These are phyloP conservation scores for Phaetusa simplex DNA, from an alignment of 2,113 vertebrate genomes.

Conservation along the genomic window DNA sequence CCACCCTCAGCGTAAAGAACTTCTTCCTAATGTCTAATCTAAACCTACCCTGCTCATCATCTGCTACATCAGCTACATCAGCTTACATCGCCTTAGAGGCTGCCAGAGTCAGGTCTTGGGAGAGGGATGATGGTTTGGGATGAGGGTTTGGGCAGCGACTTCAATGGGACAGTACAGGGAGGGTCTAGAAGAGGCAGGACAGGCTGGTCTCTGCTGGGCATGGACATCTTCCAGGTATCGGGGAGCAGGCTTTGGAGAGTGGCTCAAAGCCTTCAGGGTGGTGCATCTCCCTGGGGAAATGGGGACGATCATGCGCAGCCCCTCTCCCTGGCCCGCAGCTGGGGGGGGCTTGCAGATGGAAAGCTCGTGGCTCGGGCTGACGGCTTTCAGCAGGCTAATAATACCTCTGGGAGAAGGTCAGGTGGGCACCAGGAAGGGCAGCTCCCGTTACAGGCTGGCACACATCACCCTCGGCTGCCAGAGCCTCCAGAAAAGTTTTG, in stretches of 20 bases:
- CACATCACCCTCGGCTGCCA: background rate
- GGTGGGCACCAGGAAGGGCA: conserved; percentile 4
- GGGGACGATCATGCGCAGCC: background rate
- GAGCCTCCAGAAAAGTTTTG: background rate
- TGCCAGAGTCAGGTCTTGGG: background rate
- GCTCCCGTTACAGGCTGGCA: background rate
- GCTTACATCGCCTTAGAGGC: fast-evolving
- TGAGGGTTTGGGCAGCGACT: background rate
- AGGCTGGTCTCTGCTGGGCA: background rate
- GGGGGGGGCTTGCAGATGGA: background rate
- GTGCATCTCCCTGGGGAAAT: background rate
- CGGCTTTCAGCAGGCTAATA: background rate
- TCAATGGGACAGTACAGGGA: too few relatives aligned
- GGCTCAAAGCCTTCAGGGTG: background rate
- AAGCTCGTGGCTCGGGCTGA: background rate
- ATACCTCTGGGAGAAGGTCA: conserved; percentile 38
- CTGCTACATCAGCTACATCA: background rate
- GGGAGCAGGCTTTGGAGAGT: background rate
- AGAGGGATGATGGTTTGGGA: background rate
- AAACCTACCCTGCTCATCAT: too few relatives aligned
- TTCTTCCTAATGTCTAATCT: too few relatives aligned
- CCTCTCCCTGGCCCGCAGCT: background rate
- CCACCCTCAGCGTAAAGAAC: too few relatives aligned
- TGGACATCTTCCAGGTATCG: background rate
- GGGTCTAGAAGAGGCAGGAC: background rate